Evolutionary conservation across 2,113 vertebrate genomes (phyloP).

Genomic region (Paradoxurus hermaphroditus): DNA sequence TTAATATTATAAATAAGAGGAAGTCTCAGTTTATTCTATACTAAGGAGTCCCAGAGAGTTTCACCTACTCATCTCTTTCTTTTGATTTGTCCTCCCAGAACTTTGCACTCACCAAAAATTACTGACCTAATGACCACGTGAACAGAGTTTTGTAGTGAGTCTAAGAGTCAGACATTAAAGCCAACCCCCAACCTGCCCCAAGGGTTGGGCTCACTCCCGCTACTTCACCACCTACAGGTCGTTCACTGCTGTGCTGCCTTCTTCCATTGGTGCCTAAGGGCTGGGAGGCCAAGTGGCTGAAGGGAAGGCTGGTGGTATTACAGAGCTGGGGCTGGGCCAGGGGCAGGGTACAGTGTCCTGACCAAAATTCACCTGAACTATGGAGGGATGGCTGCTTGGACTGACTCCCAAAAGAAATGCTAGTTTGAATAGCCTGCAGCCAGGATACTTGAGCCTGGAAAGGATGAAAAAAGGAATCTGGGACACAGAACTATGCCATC

Average conservation of each 20-base stretch:
- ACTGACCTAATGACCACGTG: neutral
- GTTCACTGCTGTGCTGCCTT: neutral
- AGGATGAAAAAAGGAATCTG: neutral
- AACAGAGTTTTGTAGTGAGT: neutral
- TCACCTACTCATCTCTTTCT: neutral
- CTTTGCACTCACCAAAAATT: neutral
- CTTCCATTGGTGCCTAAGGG: neutral
- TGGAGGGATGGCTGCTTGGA: neutral
- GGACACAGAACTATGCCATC: neutral
- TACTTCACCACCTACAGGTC: neutral
- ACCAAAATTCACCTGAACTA: neutral
- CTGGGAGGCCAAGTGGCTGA: neutral
- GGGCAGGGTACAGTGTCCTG: neutral
- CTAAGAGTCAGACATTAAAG: neutral
- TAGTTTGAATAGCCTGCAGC: neutral
- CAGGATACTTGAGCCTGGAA: no score
- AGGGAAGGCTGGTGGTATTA: neutral
- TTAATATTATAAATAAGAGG: neutral
- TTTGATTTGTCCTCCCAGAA: neutral
- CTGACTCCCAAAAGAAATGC: neutral
- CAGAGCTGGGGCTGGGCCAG: neutral
- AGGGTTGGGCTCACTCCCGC: rapidly evolving
- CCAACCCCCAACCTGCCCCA: neutral
- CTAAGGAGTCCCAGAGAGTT: neutral
- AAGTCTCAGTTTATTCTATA: neutral